Percentiles rank a stretch among this genome's conserved stretches.
phyloP scores from a whole-genome alignment of 2,888 invertebrate species.

The Drosophila paucipuncta region DNA sequence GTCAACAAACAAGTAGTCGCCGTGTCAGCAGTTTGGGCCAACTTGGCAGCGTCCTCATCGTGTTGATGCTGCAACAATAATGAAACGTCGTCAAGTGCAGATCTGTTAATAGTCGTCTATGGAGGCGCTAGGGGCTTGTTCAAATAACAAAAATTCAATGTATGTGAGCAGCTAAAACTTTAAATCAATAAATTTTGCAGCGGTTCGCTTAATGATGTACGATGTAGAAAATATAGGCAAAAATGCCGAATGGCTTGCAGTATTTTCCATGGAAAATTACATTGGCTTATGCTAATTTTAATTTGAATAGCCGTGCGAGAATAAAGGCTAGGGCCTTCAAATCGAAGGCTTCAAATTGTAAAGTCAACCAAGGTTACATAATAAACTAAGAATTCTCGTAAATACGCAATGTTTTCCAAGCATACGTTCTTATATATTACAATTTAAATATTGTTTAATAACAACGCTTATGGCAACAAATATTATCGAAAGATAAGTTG shows the following conservation, averaged over 20 bases:
- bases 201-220: constrained; percentile 51
- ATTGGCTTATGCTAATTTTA: constrained; percentile 73
- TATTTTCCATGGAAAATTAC: constrained; percentile 79
- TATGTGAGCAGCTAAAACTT: constrained; percentile 67
- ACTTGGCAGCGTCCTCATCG: constrained; percentile 11
- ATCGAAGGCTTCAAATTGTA: constrained; percentile 11
- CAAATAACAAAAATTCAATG: constrained; percentile 54
- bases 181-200: constrained; percentile 73
- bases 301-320: constrained; percentile 72
- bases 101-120: constrained; percentile 62
- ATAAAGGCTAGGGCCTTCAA: constrained; percentile 43
- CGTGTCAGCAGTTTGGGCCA: constrained; percentile 24
- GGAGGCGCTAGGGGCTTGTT: constrained; percentile 68
- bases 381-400: neutral
- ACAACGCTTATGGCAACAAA: neutral
- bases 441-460: neutral
- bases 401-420: neutral
- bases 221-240: constrained; percentile 20
- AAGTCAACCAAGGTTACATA: constrained; percentile 1
- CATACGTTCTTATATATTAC: neutral
- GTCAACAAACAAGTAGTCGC: constrained; percentile 44
- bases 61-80: constrained; percentile 52
- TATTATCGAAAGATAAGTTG: neutral
- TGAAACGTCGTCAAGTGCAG: constrained; percentile 54
- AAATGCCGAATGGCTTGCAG: constrained; percentile 38